phyloP scores from a whole-genome alignment of 2,113 vertebrate genomes.

The Hyperoodon ampullatus region DNA sequence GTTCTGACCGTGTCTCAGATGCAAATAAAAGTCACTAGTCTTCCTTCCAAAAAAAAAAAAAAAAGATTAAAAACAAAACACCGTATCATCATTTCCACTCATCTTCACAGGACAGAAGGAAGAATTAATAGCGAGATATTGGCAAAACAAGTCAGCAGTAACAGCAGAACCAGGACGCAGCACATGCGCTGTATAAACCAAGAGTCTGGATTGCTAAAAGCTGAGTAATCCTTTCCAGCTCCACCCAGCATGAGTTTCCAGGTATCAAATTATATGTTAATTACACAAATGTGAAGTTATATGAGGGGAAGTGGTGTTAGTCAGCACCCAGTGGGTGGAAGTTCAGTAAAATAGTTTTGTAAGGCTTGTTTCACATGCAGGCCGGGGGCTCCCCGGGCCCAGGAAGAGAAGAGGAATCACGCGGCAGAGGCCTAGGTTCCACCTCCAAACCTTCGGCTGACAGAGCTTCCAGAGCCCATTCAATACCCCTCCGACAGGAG shows the following conservation, averaged over 20 bases:
- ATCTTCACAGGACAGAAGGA: not conserved
- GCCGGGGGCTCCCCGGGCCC: not conserved
- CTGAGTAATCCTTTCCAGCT: constrained; percentile 77
- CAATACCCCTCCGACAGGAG: not conserved
- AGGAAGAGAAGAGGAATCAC: not conserved
- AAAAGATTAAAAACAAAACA: not conserved
- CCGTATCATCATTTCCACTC: not conserved
- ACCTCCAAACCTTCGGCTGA: not conserved
- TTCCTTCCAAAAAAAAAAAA: not conserved
- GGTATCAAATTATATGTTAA: constrained; percentile 81
- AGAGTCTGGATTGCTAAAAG: constrained; percentile 60
- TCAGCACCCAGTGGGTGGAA: constrained; percentile 58
- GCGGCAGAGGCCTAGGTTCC: not conserved
- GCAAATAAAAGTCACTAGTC: constrained; percentile 42
- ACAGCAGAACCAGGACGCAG: not conserved
- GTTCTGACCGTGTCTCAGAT: not conserved
- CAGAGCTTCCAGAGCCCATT: not conserved
- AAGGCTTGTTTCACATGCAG: not conserved
- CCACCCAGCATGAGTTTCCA: constrained; percentile 74
- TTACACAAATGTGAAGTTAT: constrained; percentile 58
- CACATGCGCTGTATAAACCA: constrained; percentile 35
- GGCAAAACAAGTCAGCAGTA: constrained; percentile 33
- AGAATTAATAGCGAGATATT: not conserved
- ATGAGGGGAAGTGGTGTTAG: constrained; percentile 54
- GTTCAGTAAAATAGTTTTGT: constrained; percentile 17